phyloP scores from a whole-genome alignment of 2,888 invertebrate genomes.

The Heteropelma amictum region DNA sequence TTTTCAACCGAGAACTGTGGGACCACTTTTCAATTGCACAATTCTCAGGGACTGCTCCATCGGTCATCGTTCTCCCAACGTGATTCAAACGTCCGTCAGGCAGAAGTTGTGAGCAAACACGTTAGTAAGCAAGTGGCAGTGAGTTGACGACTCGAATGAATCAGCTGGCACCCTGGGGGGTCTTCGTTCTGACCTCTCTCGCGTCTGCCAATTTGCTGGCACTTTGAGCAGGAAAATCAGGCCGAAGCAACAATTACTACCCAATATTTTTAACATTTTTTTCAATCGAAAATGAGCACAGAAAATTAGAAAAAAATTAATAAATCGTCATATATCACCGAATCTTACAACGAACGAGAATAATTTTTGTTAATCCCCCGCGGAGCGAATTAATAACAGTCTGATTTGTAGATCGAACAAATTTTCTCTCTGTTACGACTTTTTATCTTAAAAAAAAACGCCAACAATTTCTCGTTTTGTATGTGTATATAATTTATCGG shows the following conservation, averaged over 20 bases:
- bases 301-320: too few relatives aligned
- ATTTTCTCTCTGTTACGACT: not conserved
- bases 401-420: not conserved
- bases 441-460: not conserved
- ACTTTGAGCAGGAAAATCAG: too few relatives aligned
- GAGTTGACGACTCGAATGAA: slow-evolving; percentile 27
- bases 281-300: too few relatives aligned
- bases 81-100: slow-evolving; percentile 12
- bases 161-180: slow-evolving; percentile 10
- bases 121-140: slow-evolving; percentile 6
- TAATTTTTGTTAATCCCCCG: too few relatives aligned
- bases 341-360: too few relatives aligned
- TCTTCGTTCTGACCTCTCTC: slow-evolving; percentile 6
- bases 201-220: not conserved
- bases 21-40: too few relatives aligned
- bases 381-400: too few relatives aligned
- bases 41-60: slow-evolving; percentile 1
- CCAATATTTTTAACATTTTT: not conserved
- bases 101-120: slow-evolving; percentile 2
- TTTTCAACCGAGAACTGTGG: too few relatives aligned
- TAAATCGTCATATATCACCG: too few relatives aligned
- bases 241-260: too few relatives aligned
- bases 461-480: not conserved
- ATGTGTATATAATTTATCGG: too few relatives aligned
- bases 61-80: slow-evolving; percentile 31